These are phyloP conservation scores for Hydrozoanthus tunicans DNA, from an alignment of 64 coral and sea anemone species.

Conservation along the genomic window DNA sequence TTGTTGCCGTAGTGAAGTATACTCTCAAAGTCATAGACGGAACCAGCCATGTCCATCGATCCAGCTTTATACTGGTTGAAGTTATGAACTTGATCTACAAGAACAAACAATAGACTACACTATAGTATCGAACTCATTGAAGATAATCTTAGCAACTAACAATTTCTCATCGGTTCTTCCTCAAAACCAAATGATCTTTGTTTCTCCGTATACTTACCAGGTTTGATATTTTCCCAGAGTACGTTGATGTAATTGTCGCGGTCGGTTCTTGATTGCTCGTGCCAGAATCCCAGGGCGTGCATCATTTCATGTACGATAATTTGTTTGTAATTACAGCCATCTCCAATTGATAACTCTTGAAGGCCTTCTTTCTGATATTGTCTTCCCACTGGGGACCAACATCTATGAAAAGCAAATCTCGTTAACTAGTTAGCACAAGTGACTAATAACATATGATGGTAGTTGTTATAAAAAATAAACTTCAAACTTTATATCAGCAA, in stretches of 20 bases:
- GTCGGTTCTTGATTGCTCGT: constrained; percentile 52
- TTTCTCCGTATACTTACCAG: neutral
- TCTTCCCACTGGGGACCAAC: constrained; percentile 39
- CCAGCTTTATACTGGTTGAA: constrained; percentile 27
- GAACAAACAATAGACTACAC: neutral
- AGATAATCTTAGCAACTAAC: neutral
- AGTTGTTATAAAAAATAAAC: neutral
- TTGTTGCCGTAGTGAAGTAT: constrained; percentile 64
- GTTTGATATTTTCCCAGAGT: constrained; percentile 47
- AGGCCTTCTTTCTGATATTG: neutral
- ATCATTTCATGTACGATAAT: constrained; percentile 24
- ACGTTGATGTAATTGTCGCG: constrained; percentile 26
- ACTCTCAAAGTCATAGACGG: constrained; percentile 61
- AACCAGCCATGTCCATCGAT: constrained; percentile 23
- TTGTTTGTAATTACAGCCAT: constrained; percentile 37
- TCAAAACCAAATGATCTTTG: neutral
- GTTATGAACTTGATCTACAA: constrained; percentile 32
- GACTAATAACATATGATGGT: neutral
- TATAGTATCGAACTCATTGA: neutral
- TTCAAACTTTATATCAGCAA: neutral
- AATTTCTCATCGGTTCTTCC: neutral
- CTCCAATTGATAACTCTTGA: constrained; percentile 32
- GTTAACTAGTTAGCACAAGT: neutral
- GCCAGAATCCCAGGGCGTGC: constrained; percentile 62
- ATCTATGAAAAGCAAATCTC: neutral